Conservation (phyloP, 2,113 vertebrate genomes). For the Nycticryphes semicollaris region DNA sequence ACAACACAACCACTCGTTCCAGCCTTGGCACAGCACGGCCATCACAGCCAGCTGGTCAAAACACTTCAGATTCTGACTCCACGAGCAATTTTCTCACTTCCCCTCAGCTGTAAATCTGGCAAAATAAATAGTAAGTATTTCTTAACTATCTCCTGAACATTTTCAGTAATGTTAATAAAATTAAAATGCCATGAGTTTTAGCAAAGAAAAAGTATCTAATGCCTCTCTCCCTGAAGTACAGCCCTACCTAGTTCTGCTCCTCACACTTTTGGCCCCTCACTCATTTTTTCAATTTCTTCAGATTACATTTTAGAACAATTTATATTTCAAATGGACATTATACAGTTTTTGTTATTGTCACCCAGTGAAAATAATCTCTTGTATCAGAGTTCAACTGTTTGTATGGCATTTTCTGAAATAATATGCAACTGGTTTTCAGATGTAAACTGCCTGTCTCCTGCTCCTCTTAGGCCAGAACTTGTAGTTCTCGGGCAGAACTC, state of each 20-base stretch:
- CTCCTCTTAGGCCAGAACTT: not conserved
- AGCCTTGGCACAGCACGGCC: too few species aligned
- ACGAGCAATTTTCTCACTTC: not conserved
- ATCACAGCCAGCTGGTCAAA: too few species aligned
- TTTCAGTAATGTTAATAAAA: not conserved
- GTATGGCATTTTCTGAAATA: not conserved
- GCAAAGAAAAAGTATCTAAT: not conserved
- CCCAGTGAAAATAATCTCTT: not conserved
- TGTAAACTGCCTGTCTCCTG: not conserved
- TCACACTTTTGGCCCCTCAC: not conserved
- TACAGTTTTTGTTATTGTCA: not conserved
- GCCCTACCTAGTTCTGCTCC: not conserved
- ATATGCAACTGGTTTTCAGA: not conserved
- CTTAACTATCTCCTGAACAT: not conserved
- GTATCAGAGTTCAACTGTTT: not conserved
- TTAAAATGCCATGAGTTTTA: not conserved
- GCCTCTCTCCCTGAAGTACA: not conserved
- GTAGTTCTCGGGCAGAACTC: not conserved
- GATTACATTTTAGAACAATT: not conserved
- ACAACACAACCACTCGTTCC: too few species aligned
- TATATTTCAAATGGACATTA: not conserved
- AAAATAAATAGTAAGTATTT: not conserved
- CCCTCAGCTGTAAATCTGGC: not conserved
- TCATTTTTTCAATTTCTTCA: not conserved
- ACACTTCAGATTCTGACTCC: too few species aligned